These are phyloP conservation scores for Drosophila monieri DNA, from an alignment of 2,888 invertebrate genomes.

Conservation along the genomic window DNA sequence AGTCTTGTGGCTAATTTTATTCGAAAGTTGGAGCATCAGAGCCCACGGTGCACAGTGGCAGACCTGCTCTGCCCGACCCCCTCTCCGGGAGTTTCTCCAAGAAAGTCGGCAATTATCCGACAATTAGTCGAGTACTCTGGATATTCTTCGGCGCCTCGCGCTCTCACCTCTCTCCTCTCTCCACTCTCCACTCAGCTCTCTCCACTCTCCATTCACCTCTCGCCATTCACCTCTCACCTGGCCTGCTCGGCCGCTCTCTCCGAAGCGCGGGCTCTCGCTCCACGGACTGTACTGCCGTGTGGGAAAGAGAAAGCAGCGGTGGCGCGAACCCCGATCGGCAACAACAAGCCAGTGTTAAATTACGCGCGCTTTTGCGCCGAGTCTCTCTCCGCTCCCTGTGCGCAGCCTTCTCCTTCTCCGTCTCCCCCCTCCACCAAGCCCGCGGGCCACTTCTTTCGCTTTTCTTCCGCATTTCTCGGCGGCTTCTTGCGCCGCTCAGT, in stretches of 20 bases:
- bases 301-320: constrained; percentile 69
- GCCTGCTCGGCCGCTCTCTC: not conserved
- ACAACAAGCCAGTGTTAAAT: constrained; percentile 68
- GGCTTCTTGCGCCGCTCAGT: constrained; percentile 27
- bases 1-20: not conserved
- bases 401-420: constrained; percentile 17
- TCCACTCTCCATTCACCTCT: too few relatives aligned
- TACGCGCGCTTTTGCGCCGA: constrained; percentile 75
- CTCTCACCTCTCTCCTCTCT: too few relatives aligned
- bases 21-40: not conserved
- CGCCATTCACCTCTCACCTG: too few relatives aligned
- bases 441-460: constrained; percentile 2
- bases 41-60: too few relatives aligned
- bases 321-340: constrained; percentile 50
- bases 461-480: constrained; percentile 29
- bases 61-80: too few relatives aligned
- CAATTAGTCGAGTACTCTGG: constrained; percentile 16
- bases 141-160: not conserved
- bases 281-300: constrained; percentile 16
- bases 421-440: not conserved
- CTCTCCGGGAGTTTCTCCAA: too few relatives aligned
- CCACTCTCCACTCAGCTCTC: too few relatives aligned
- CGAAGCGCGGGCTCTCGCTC: constrained; percentile 5
- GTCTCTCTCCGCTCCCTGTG: constrained; percentile 11
- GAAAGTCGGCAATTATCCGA: not conserved